Conservation (phyloP, 1,140 invertebrate species). For the Planococcus citri region DNA sequence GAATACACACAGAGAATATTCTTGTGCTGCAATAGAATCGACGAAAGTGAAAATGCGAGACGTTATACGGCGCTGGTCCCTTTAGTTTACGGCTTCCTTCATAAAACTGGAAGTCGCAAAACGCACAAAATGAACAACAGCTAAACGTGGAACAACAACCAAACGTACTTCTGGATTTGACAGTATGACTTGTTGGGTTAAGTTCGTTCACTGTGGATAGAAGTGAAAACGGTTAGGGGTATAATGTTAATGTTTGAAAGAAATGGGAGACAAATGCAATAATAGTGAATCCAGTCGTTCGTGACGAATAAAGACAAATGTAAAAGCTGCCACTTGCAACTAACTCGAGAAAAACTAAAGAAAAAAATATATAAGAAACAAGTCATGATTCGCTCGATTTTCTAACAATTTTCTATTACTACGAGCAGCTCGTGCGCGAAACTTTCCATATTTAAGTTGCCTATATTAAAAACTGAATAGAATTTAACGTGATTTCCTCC, state of each 20-base stretch:
- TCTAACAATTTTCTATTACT: constrained; percentile 14
- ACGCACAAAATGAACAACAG: constrained; percentile 12
- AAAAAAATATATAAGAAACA: constrained; percentile 17
- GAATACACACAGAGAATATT: neutral
- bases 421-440: neutral
- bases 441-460: constrained; percentile 13
- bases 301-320: constrained; percentile 27
- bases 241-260: constrained; percentile 16
- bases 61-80: neutral
- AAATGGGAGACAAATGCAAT: constrained; percentile 18
- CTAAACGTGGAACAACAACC: neutral
- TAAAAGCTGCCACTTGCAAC: constrained; percentile 22
- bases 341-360: constrained; percentile 10
- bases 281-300: constrained; percentile 25
- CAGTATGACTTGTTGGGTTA: constrained; percentile 18
- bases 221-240: constrained; percentile 6
- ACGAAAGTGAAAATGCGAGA: constrained; percentile 16
- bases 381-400: neutral
- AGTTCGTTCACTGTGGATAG: neutral
- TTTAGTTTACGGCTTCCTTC: constrained; percentile 6
- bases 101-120: neutral
- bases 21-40: neutral
- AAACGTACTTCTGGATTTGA: constrained; percentile 5
- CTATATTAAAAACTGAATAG: constrained; percentile 3
- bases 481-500: neutral